Base-by-base conservation (phyloP, 2,888 invertebrate species). In the Synergus japonicus region DNA sequence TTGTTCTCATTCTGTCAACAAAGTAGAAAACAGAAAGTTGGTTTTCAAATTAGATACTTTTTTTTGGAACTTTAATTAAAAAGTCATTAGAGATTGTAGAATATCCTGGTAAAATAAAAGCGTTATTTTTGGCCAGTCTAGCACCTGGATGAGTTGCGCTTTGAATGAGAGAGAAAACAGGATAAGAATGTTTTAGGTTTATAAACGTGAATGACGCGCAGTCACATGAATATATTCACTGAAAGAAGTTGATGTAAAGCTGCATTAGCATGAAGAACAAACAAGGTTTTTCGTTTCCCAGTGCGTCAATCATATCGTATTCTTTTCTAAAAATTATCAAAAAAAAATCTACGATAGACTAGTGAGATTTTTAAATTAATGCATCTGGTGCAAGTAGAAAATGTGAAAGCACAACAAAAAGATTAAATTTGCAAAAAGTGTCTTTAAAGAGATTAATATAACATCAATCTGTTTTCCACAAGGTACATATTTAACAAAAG, bases 151-250 rank as follows among this genome's bases (percentile, higher is more conserved):
- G 60, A 22, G 49, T 13, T 73, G 73, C 54, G 54, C 73, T 73
- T 73, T 73, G 73, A 49, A 54, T 22, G 44, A 67, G 22, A 67
- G 37, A 54, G n/a, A 54, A 73, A 73, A 54, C 49, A 73, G 73
- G 54, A 73, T 54, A 54, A 54, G 49, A 73, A 46, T 73, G 37
- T 73, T 73, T 46, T 15, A 37, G 37, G 8, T 73, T 54, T 73
- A 54, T 73, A 73, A 37, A n/a, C 54, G 37, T 4, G n/a, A 4
- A 73, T 73, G 73, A 73, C 54, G 73, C 54, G 22, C 60, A 22
- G 10, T 60, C 18, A 22, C 22, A 60, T 60, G 49, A 41, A 46
- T 49, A 54, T 37, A 9, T 46, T 54, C 37, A 9, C 54, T 37
- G 29, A 29, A n/a, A 64, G n/a, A 10, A 18, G 18, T 43, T 43